phyloP scores from a whole-genome alignment of 2,888 invertebrate genomes.

The Furcula furcula region DNA sequence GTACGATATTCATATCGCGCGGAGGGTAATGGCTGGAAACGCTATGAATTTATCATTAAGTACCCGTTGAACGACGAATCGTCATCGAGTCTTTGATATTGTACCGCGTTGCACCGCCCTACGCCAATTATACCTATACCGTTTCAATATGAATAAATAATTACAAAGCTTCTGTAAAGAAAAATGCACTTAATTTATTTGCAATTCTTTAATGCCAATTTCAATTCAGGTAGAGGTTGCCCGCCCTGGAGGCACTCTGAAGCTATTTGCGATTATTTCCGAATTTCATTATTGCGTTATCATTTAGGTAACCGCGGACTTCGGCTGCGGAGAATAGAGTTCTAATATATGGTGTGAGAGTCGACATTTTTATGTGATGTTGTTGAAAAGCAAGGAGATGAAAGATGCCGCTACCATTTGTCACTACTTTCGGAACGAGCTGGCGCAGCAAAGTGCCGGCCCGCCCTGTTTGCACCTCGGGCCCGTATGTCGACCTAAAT shows the following conservation, averaged over 20 bases:
- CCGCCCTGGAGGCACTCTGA: constrained; percentile 53
- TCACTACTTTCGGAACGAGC: constrained; percentile 76
- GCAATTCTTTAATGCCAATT: constrained; percentile 48
- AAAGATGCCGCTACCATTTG: constrained; percentile 79
- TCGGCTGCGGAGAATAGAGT: constrained; percentile 21
- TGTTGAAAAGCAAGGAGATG: constrained; percentile 54
- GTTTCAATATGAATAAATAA: constrained; percentile 29
- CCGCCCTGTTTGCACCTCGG: constrained; percentile 74
- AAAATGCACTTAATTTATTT: constrained; percentile 41
- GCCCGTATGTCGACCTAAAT: constrained; percentile 48
- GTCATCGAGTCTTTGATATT: constrained; percentile 9
- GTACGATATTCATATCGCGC: constrained; percentile 37
- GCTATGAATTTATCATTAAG: constrained; percentile 44
- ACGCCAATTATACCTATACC: constrained; percentile 1
- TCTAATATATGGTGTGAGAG: constrained; percentile 33
- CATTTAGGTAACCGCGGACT: constrained; percentile 59
- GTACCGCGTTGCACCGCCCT: constrained; percentile 1
- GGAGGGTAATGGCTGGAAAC: constrained; percentile 36
- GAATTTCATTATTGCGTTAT: constrained; percentile 75
- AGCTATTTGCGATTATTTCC: constrained; percentile 77
- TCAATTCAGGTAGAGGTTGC: constrained; percentile 55
- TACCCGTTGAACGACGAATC: constrained; percentile 18
- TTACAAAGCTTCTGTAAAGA: constrained; percentile 26
- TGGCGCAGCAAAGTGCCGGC: constrained; percentile 64
- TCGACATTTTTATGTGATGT: constrained; percentile 35